Conservation (phyloP, 1,140 invertebrate species). For the Plectus sambesii region DNA sequence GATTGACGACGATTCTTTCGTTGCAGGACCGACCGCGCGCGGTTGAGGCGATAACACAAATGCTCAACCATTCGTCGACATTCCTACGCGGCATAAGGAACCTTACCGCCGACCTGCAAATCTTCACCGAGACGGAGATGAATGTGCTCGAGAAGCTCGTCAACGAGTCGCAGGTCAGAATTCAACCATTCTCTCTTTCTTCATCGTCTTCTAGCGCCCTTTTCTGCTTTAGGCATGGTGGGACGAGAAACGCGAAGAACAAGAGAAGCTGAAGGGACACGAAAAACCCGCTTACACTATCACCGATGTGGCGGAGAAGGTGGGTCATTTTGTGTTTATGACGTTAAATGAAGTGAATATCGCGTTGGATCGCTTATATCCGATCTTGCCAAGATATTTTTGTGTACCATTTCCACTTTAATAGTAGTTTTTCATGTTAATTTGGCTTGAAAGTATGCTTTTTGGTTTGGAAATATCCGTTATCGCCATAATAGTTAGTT, state of each 20-base stretch:
- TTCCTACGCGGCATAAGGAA: slow-evolving; percentile 47
- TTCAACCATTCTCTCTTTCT: background rate
- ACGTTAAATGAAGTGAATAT: no score
- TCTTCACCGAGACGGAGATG: slow-evolving; percentile 43
- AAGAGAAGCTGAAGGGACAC: slow-evolving; percentile 41
- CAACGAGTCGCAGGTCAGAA: slow-evolving; percentile 46
- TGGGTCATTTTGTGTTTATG: slow-evolving; percentile 21
- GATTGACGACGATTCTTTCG: no score
- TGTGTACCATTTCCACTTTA: no score
- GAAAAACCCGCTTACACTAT: slow-evolving; percentile 47
- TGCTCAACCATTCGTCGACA: slow-evolving; percentile 46
- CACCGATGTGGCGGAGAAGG: slow-evolving; percentile 47
- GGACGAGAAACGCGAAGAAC: slow-evolving; percentile 42
- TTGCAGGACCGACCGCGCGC: slow-evolving; percentile 47
- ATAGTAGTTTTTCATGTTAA: no score
- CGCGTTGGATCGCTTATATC: no score
- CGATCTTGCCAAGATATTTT: no score
- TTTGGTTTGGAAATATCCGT: no score
- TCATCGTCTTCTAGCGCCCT: background rate
- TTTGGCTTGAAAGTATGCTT: no score
- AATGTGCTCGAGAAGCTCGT: slow-evolving; percentile 48
- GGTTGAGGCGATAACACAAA: slow-evolving; percentile 45
- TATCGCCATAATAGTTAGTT: no score
- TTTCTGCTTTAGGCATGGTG: slow-evolving; percentile 45
- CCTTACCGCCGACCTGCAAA: slow-evolving; percentile 33